Base-by-base conservation (phyloP, 1,140 invertebrate genomes). In the Medauroidea extradentata region DNA sequence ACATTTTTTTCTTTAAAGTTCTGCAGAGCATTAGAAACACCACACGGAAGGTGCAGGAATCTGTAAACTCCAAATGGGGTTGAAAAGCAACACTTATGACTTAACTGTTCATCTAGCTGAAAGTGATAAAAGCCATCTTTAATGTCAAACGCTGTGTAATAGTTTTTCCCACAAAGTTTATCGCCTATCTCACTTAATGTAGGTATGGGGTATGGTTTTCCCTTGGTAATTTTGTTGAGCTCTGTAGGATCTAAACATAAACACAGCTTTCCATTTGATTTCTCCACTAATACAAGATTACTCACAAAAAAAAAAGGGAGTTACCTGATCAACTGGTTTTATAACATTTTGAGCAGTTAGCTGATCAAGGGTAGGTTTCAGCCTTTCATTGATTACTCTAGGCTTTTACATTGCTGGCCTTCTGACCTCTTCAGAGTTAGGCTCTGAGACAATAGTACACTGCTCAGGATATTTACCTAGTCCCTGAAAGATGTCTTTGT, bases 191-290 rank as follows among this genome's bases (percentile, higher is more conserved):
- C 61, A 21, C 59, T 46, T 18, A 60, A n/a, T 1, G 51, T 63
- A 29, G 65, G 65, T 5, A 61, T 59, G 9, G 48, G 49, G 60
- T 41, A 59, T 23, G 57, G 48, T 9, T 57, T 46, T 41, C 29
- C 39, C 27, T 57, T 55, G 2, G 62, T 27, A 25, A 49, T 27
- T 43, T 46, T 44, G 53, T 67, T 67, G 5, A 67, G 27, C 42
- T 66, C 23, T 14, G 53, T 64, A 2, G 70, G 75, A 57, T 79
- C 75, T 9, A 73, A 65, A 59, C 72, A 76, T 1, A 79, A 42
- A n/a, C 75, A 57, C 7, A 73, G 4, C 29, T 34, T 4, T 34
- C 11, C 70, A 59, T 70, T 65, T 43, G 63, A 11, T 11, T 34
- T 52, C 56, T 78, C 76, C 3, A 72, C 68, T 18, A 69, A 56